These are phyloP conservation scores for Neodiprion fabricii DNA, from an alignment of 1,140 invertebrate genomes.

Conservation along the genomic window DNA sequence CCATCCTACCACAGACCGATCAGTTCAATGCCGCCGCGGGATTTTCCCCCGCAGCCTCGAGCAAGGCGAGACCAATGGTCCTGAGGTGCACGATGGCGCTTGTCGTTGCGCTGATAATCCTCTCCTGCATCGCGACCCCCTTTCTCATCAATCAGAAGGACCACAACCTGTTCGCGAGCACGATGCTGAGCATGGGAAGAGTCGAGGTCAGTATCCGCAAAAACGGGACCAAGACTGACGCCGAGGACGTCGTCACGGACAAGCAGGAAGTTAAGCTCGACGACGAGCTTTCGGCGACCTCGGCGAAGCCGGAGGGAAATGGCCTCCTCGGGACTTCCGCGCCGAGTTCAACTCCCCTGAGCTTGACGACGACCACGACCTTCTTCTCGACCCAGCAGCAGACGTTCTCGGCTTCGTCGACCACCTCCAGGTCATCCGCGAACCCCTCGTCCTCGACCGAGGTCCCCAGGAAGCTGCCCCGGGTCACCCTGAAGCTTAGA, in stretches of 20 bases:
- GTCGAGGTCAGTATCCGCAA: too few species aligned
- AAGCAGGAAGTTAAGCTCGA: not conserved
- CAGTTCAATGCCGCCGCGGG: conserved; percentile 66
- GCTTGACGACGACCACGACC: not conserved
- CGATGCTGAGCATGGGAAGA: conserved; percentile 33
- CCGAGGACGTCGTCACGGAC: not conserved
- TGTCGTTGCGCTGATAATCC: conserved; percentile 35
- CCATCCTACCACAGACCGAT: conserved; percentile 74
- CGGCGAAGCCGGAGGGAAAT: not conserved
- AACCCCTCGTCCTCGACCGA: conserved; percentile 19
- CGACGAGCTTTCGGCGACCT: not conserved
- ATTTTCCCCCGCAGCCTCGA: conserved; percentile 25
- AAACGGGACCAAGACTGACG: not conserved
- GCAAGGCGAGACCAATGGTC: conserved; percentile 25
- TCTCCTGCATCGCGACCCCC: conserved; percentile 34
- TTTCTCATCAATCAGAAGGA: conserved; percentile 43
- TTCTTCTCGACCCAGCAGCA: not conserved
- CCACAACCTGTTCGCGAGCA: conserved; percentile 36
- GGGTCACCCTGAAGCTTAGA: conserved; percentile 47
- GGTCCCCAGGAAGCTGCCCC: conserved; percentile 41
- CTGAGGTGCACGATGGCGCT: conserved; percentile 34
- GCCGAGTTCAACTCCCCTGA: not conserved
- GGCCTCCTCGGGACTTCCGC: not conserved
- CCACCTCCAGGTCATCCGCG: not conserved
- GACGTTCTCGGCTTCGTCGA: not conserved